Evolutionary conservation across 2,797 vertebrate genomes (phyloP).

Genomic region (Ctenochaetus hawaiiensis): DNA sequence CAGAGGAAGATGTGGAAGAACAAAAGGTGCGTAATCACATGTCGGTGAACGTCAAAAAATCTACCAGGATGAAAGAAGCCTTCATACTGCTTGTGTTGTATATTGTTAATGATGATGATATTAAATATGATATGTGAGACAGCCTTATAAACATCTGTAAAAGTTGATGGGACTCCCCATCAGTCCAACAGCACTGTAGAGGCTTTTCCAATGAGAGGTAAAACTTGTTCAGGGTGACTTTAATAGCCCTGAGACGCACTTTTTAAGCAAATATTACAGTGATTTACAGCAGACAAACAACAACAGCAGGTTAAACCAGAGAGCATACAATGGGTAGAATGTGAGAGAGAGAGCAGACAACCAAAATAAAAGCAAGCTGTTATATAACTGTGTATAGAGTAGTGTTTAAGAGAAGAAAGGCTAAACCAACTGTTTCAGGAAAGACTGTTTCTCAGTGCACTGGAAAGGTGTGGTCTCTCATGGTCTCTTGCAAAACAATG

Average conservation of each 20-base stretch:
- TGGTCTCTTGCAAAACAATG: background rate
- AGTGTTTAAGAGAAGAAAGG: too few species aligned
- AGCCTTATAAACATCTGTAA: background rate
- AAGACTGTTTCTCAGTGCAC: background rate
- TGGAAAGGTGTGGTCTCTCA: background rate
- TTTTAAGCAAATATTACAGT: too few species aligned
- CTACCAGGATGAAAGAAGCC: background rate
- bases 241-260: too few species aligned
- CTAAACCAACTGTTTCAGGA: too few species aligned
- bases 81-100: too few species aligned
- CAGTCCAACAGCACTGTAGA: too few species aligned
- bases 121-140: background rate
- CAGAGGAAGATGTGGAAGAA: conserved; percentile 94
- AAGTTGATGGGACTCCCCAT: background rate
- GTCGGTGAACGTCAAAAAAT: background rate
- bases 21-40: conserved; percentile 86
- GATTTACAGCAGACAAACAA: too few species aligned
- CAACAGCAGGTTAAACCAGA: background rate
- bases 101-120: background rate
- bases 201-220: too few species aligned
- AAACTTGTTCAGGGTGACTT: too few species aligned
- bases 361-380: background rate
- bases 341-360: background rate
- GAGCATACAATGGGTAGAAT: background rate
- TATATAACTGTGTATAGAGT: background rate